Evolutionary conservation across 2,888 invertebrate genomes (phyloP), one percentile per base, ranked within the genome.

Genomic region (Cremastinae sp.): DNA sequence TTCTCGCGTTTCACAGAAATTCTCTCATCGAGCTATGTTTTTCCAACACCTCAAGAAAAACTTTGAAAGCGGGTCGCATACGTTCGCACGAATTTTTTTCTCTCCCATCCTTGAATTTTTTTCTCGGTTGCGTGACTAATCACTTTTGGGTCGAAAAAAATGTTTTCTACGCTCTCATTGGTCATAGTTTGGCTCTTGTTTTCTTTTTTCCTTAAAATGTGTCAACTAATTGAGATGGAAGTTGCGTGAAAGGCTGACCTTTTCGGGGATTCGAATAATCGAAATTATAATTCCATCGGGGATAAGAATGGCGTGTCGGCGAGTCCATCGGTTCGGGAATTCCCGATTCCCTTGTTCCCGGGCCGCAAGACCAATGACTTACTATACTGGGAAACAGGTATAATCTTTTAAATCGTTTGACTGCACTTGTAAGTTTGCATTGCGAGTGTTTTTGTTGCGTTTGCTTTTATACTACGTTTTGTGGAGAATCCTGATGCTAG

Each of bases 11-110:
- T 49, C 18, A 43, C 18, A 16, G 45, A 79, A 85, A 83, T n/a
- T n/a, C n/a, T 83, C 84, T 78, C 41, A 62, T 58, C 77, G 22
- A 56, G 75, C 78, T 80, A 80, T 86, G 85, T 85, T 87, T 82
- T 85, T 83, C 79, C 80, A 82, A 83, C 74, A 75, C 71, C 78
- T 78, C 56, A 45, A 68, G 71, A 69, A 72, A 71, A 41, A 12
- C 61, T 39, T 58, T 45, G 55, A 37, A 28, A 51, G 20, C 20
- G 22, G 22, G 20, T 12, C 12, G 10, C 8, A 45, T 35, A 16
- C 43, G 10, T 62, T 20, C 14, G 10, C 14, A 55, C 45, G 9
- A 41, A n/a, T n/a, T n/a, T n/a, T n/a, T n/a, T n/a, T n/a, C n/a
- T n/a, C n/a, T n/a, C 62, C 51, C 1, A 72, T 58, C 55, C 56